Evolutionary conservation across 2,113 vertebrate genomes (phyloP).

Genomic region (Corythornis cristatus): DNA sequence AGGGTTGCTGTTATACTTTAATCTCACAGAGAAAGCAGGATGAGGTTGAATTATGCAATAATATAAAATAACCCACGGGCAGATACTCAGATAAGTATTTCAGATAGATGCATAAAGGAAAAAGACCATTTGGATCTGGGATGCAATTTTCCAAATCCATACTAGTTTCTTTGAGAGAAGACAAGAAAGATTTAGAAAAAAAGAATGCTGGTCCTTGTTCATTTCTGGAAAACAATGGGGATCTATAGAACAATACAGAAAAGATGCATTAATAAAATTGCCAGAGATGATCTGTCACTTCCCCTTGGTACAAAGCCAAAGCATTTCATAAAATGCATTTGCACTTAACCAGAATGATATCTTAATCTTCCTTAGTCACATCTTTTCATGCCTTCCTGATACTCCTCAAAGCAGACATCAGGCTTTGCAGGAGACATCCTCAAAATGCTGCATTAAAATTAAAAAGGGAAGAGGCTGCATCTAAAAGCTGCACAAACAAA

Average conservation of each 20-base stretch:
- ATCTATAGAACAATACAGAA: not conserved
- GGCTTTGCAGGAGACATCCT: slow-evolving; percentile 35
- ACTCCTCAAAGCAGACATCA: slow-evolving; percentile 38
- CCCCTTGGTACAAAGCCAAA: slow-evolving; percentile 46
- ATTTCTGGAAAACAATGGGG: not conserved
- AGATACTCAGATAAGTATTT: slow-evolving; percentile 2
- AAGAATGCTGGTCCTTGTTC: not conserved
- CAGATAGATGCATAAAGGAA: not conserved
- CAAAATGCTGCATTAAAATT: slow-evolving; percentile 58
- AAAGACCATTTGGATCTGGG: not conserved
- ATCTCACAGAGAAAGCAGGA: not conserved
- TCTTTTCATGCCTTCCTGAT: slow-evolving; percentile 62
- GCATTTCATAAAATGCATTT: slow-evolving; percentile 59
- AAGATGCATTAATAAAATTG: slow-evolving; percentile 56
- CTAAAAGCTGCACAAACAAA: slow-evolving; percentile 5
- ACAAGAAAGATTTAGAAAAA: not conserved
- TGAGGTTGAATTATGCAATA: not conserved
- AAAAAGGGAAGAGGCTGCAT: slow-evolving; percentile 14
- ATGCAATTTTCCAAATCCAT: not conserved
- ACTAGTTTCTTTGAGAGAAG: not conserved
- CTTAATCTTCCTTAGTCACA: slow-evolving; percentile 62
- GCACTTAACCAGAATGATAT: slow-evolving; percentile 66
- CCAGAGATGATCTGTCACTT: slow-evolving; percentile 49
- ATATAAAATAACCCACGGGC: not conserved
- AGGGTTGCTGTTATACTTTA: not conserved